phyloP scores from a whole-genome alignment of 2,113 vertebrate species.

The Austrofundulus limnaeus region DNA sequence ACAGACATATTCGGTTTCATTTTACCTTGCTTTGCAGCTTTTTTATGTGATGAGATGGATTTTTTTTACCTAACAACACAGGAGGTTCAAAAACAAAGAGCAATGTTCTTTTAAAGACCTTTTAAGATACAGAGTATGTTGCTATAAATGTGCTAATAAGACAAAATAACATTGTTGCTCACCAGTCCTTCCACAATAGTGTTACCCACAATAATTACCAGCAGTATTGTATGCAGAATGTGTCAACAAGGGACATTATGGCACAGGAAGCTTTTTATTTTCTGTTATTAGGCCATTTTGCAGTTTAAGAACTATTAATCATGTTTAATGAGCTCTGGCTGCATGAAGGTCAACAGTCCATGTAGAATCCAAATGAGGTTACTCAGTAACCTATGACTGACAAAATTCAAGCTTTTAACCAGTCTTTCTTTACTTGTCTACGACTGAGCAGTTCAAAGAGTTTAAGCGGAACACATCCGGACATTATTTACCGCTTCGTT shows the following conservation, averaged over 20 bases:
- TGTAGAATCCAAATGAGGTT: constrained; percentile 1
- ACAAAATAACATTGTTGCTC: too few species aligned
- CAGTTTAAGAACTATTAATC: background rate
- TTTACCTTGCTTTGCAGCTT: background rate
- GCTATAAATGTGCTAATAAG: too few species aligned
- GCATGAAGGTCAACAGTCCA: background rate
- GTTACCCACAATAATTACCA: too few species aligned
- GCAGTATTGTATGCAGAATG: background rate
- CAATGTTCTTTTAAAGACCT: too few species aligned
- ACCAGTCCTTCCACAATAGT: too few species aligned
- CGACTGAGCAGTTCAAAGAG: background rate
- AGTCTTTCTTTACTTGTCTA: background rate
- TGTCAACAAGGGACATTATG: background rate
- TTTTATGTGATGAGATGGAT: background rate
- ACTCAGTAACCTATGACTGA: background rate
- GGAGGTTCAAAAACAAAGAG: background rate
- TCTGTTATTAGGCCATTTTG: background rate
- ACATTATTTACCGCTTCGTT: background rate
- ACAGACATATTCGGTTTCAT: background rate
- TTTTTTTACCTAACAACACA: background rate
- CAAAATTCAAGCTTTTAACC: background rate
- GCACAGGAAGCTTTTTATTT: background rate
- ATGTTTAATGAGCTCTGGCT: constrained; percentile 1
- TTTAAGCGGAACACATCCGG: background rate
- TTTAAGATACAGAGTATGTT: too few species aligned